Base-by-base conservation (phyloP, 2,113 vertebrate species). In the Lepus timidus region DNA sequence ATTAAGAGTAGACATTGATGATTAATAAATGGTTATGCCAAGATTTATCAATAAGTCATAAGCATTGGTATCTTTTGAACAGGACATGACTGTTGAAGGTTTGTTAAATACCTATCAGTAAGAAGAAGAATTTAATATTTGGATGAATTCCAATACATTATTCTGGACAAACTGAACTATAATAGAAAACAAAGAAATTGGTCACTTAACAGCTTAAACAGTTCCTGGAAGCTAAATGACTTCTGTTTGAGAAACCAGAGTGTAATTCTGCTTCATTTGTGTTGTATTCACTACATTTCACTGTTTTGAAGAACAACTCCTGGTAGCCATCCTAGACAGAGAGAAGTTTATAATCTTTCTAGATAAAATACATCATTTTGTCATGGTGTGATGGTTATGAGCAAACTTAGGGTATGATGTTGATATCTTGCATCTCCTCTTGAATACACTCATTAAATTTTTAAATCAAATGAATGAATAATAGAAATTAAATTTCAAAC, bases 201-300 rank as follows among this genome's bases (percentile, higher is more conserved):
- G 51, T 93, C 19, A 82, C 9, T 82, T 39, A 71, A 79, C 36
- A 79, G 55, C 4, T 87, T 87, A 88, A 84, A 62, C 12, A 79
- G 10, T 65, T 95, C 9, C 22, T 73, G 4, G 65, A 79, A 79
- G 19, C 67, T 55, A 67, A 25, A 73, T 39, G 22, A 90, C 61
- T 93, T 78, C 83, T 58, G 31, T 83, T 78, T 79, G 64, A 31
- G 16, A 93, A 87, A 82, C 31, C 16, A 71, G 39, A 74, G 55
- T 87, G 86, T 87, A 65, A 95, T 93, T 83, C 27, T 74, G 49
- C 61, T n/a, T 79, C 31, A 33, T 52, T 93, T 90, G 51, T 78
- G 12, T 44, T 67, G 31, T 74, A 84, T 91, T 49, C 23, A 52
- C 44, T 73, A 78, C 25, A 85, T 87, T 83, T 89, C 68, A 81